Percentiles rank a stretch among this genome's conserved stretches.
phyloP scores from a whole-genome alignment of 1,140 invertebrate genomes.

The Phortica variegata region DNA sequence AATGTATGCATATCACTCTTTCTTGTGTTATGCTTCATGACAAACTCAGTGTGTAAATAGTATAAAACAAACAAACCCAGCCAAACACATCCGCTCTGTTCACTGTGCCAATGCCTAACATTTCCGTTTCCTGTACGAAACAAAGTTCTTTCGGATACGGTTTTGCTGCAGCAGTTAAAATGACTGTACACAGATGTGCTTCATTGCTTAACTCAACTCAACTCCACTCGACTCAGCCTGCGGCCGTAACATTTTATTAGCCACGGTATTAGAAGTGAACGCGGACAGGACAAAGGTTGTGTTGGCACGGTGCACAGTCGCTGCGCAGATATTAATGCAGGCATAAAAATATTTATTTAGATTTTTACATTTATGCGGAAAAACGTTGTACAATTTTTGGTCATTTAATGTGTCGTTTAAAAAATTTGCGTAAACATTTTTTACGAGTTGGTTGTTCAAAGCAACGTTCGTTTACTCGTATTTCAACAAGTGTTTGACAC shows the following conservation, averaged over 20 bases:
- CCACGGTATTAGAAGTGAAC: constrained; percentile 49
- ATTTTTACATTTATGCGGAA: constrained; percentile 43
- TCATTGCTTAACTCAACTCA: constrained; percentile 44
- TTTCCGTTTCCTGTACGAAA: too few species aligned
- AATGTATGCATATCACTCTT: too few species aligned
- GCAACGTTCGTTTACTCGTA: constrained; percentile 20
- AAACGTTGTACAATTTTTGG: constrained; percentile 43
- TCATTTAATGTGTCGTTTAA: constrained; percentile 50
- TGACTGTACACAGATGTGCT: constrained; percentile 53
- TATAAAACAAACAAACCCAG: too few species aligned
- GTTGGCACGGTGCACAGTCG: constrained; percentile 17
- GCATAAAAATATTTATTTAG: constrained; percentile 54
- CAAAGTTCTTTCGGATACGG: too few species aligned
- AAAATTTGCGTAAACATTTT: constrained; percentile 23
- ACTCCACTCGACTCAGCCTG: too few species aligned
- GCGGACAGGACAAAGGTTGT: constrained; percentile 9
- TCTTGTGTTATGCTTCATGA: too few species aligned
- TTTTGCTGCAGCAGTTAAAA: constrained; percentile 47
- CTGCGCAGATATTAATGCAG: constrained; percentile 54
- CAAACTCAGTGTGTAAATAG: too few species aligned
- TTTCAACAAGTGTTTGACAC: constrained; percentile 41
- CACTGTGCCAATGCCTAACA: too few species aligned
- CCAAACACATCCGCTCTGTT: too few species aligned
- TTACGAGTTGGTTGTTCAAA: not conserved
- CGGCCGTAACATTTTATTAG: constrained; percentile 54